These are phyloP conservation scores for Pachyseris speciosa DNA, from an alignment of 64 coral and sea anemone genomes.

Conservation along the genomic window DNA sequence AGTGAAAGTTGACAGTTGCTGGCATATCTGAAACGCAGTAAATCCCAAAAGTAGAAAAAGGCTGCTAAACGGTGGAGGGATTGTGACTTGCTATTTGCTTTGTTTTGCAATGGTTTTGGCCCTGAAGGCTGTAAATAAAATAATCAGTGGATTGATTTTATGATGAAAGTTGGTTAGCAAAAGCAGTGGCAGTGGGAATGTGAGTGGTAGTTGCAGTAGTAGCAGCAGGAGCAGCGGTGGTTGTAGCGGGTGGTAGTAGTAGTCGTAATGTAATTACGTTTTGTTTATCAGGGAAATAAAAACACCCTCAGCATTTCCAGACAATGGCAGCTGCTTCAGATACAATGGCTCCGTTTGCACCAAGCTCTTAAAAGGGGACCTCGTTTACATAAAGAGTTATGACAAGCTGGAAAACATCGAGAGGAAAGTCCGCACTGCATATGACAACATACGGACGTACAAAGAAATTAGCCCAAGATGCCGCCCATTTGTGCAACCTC, in stretches of 20 bases:
- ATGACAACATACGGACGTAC: slow-evolving; percentile 32
- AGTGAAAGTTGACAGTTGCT: not conserved
- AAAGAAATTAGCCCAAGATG: slow-evolving; percentile 56
- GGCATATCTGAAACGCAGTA: not conserved
- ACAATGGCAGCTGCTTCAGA: slow-evolving; percentile 68
- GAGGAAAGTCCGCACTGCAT: slow-evolving; percentile 69
- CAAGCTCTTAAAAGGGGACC: slow-evolving; percentile 18
- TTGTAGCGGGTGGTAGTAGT: no score
- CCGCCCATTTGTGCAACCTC: slow-evolving; percentile 70
- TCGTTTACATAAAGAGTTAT: slow-evolving; percentile 43
- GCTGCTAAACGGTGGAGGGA: no score
- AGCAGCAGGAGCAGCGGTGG: no score
- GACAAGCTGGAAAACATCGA: slow-evolving; percentile 79
- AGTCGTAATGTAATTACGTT: not conserved
- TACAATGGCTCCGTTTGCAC: slow-evolving; percentile 81
- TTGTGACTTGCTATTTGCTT: no score
- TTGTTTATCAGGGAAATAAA: slow-evolving; percentile 32
- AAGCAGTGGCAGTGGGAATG: no score
- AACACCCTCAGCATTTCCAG: not conserved
- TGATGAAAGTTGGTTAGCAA: no score
- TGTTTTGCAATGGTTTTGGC: no score
- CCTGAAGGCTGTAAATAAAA: no score
- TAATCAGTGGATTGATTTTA: no score
- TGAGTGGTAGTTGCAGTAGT: no score
- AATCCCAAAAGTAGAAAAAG: not conserved